phyloP scores from a whole-genome alignment of 2,888 invertebrate species.

The Euspilapteryx auroguttella region DNA sequence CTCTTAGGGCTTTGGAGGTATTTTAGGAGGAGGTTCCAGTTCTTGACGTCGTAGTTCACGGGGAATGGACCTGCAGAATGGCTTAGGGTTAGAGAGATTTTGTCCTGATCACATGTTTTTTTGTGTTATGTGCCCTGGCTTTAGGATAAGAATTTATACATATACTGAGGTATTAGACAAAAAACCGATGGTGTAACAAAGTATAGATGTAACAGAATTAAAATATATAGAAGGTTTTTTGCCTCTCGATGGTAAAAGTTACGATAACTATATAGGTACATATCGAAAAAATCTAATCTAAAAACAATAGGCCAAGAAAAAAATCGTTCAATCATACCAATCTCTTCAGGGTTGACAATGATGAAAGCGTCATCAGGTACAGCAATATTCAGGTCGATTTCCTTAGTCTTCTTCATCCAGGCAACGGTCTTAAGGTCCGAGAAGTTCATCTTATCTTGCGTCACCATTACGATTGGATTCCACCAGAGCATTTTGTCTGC shows the following conservation, averaged over 20 bases:
- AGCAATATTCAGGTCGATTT: conserved; percentile 52
- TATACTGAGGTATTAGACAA: no score
- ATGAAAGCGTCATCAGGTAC: conserved; percentile 66
- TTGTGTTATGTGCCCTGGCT: no score
- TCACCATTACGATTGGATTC: conserved; percentile 68
- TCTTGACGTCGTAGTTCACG: conserved; percentile 77
- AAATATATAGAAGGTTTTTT: no score
- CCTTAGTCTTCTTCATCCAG: conserved; percentile 67
- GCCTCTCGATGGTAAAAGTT: no score
- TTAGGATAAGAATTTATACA: no score
- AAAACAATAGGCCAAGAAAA: no score
- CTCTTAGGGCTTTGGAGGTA: conserved; percentile 63
- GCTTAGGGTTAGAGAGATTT: no score
- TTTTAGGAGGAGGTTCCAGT: conserved; percentile 74
- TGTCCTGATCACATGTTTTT: no score
- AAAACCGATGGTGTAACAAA: no score
- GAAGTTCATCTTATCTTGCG: conserved; percentile 63
- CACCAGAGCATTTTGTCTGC: conserved; percentile 74
- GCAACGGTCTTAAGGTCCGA: conserved; percentile 51
- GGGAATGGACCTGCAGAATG: conserved; percentile 72
- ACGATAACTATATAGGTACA: no score
- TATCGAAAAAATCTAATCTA: no score
- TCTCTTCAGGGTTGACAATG: conserved; percentile 83
- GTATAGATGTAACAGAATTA: no score
- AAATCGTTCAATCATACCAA: conserved; percentile 65